Base-by-base conservation (phyloP, 2,888 invertebrate genomes). In the Heliconius cydno region DNA sequence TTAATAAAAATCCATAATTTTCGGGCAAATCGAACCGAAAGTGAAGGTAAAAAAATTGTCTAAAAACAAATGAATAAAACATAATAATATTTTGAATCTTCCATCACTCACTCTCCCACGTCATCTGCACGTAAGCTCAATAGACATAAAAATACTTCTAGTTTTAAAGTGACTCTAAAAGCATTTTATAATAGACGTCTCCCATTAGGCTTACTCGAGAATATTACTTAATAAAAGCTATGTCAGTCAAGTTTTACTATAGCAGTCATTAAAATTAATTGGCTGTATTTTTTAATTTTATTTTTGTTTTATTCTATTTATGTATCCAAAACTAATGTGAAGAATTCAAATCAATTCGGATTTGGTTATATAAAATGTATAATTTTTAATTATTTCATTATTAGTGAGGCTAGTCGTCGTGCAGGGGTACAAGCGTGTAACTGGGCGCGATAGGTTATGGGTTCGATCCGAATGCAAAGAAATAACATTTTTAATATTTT, bases 151-250 rank as follows among this genome's bases (percentile, higher is more conserved):
- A 46, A 12, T 6, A 34, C 19, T 52, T 28, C 71, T 30, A 72
- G 78, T 71, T 78, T 77, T 76, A 63, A 66, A 80, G 60, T 63
- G 66, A 63, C 72, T 71, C 75, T 80, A 78, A 79, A 80, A 79
- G 67, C 73, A n/a, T 63, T 72, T 71, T 68, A 78, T 78, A 76
- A 76, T 67, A 72, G 63, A 63, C 65, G 38, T 76, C 34, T 34
- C 30, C 79, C 80, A 80, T 78, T 80, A 80, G 25, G 60, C 72
- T 60, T 76, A 76, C 65, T 34, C 38, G 38, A 34, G 63, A 52
- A 80, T 73, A 79, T 76, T 72, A 76, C 78, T 78, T 78, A 80
- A 67, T 46, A 72, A 52, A 76, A 73, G 73, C 73, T 79, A 76
- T 15, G 19, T 70, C 22, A 52, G 46, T 22, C n/a, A 60, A 38